Conservation (phyloP, 1,140 invertebrate species). For the Calosoma granatense region DNA sequence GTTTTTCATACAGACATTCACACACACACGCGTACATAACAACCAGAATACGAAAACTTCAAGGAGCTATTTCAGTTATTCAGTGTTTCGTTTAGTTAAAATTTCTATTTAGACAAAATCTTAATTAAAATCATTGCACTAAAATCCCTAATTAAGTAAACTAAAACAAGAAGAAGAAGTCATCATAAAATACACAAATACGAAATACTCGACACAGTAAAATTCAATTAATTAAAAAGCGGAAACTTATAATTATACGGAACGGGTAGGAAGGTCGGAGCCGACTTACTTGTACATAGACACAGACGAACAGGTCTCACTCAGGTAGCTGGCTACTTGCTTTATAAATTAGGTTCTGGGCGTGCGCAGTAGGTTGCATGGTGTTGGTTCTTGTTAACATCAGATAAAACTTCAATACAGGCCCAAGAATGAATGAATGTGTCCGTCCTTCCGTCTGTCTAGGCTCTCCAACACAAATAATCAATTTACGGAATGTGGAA, state of each 20-base stretch:
- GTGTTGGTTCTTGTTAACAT: background rate
- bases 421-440: background rate
- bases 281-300: background rate
- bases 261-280: background rate
- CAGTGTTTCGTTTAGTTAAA: no score
- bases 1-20: background rate
- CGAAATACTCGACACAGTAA: background rate
- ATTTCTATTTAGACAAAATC: background rate
- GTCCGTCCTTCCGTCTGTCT: background rate
- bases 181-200: background rate
- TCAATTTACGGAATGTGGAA: background rate
- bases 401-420: background rate
- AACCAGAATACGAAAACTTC: background rate
- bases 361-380: no score
- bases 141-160: background rate
- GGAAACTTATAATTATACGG: background rate
- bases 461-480: background rate
- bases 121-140: background rate
- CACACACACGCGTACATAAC: no score
- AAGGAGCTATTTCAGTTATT: no score
- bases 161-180: background rate
- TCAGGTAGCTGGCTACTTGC: background rate
- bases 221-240: background rate
- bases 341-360: background rate
- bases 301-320: background rate